Evolutionary conservation across 2,797 vertebrate species (phyloP).

Genomic region (Periophthalmus magnuspinnatus): DNA sequence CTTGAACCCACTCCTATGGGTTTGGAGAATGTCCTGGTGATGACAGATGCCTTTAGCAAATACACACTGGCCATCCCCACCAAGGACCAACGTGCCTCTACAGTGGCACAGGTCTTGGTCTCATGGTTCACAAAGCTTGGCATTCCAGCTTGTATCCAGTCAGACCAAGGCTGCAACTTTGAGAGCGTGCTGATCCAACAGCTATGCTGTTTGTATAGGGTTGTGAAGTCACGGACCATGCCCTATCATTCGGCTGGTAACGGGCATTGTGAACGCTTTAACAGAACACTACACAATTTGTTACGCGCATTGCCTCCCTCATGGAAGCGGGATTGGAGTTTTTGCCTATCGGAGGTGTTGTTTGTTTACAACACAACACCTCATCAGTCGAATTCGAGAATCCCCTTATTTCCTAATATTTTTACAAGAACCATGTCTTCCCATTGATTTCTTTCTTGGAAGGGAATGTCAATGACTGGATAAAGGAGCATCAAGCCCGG

Average conservation of each 20-base stretch:
- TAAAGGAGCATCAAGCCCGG: no score
- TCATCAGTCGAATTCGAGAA: background rate
- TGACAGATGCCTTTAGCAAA: constrained; percentile 29
- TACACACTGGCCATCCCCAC: constrained; percentile 2
- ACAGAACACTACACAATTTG: constrained; percentile 8
- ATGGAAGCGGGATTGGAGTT: background rate
- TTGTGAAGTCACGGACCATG: background rate
- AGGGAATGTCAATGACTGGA: background rate
- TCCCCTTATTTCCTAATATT: background rate
- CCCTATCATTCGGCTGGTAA: no score
- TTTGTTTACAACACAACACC: background rate
- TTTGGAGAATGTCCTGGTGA: constrained; percentile 1
- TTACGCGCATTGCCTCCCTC: no score
- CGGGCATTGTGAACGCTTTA: background rate
- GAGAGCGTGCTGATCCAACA: no score
- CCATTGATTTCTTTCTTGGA: background rate
- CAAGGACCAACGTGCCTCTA: constrained; percentile 4
- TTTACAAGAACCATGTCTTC: background rate
- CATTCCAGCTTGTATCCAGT: no score
- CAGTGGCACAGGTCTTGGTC: constrained; percentile 13
- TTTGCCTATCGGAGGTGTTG: background rate
- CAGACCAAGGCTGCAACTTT: no score
- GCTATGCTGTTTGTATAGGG: constrained; percentile 11
- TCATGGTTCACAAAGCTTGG: no score
- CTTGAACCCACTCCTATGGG: constrained; percentile 15